These are phyloP conservation scores for Gavialis gangeticus DNA, from an alignment of 2,113 vertebrate genomes.

Conservation along the genomic window DNA sequence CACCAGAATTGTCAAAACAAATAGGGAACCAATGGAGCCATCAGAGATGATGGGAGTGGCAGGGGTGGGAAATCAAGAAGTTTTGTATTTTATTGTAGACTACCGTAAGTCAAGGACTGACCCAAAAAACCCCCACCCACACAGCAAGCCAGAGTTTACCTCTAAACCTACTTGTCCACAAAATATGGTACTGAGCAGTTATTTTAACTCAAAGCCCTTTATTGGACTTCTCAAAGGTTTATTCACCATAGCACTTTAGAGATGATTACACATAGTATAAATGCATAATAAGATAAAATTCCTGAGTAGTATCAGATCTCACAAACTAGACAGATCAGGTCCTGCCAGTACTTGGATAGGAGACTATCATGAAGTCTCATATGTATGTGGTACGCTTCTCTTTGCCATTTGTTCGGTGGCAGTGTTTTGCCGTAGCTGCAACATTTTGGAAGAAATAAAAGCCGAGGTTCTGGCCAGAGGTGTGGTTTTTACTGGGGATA, in stretches of 20 bases:
- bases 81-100: too few relatives aligned
- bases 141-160: too few relatives aligned
- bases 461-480: neutral
- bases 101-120: too few relatives aligned
- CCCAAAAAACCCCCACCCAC: too few relatives aligned
- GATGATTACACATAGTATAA: fast-evolving
- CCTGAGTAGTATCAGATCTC: neutral
- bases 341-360: neutral
- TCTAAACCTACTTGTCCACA: fast-evolving
- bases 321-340: neutral
- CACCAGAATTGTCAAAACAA: neutral
- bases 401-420: neutral
- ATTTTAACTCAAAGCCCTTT: neutral
- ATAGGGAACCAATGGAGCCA: neutral
- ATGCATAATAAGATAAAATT: neutral
- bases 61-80: too few relatives aligned
- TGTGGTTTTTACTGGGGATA: neutral
- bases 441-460: neutral
- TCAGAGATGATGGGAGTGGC: neutral
- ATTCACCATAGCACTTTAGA: neutral
- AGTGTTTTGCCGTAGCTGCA: neutral
- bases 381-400: neutral
- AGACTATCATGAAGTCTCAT: neutral
- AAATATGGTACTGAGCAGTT: neutral
- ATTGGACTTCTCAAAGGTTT: neutral